Evolutionary conservation across 2,797 vertebrate genomes (phyloP), one percentile per base, ranked within the genome.

Genomic region (Thamnophis elegans): DNA sequence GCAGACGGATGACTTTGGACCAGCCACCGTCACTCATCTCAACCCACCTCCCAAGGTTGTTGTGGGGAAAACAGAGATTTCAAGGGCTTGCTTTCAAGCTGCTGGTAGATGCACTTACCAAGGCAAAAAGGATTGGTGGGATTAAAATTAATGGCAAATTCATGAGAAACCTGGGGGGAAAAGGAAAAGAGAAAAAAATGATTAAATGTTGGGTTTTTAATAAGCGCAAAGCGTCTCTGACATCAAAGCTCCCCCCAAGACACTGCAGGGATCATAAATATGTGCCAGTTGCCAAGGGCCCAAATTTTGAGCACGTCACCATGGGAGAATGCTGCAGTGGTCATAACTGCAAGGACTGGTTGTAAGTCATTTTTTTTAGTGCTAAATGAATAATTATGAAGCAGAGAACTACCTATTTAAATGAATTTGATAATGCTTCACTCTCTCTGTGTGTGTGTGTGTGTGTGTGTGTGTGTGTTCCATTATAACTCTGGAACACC

Each of bases 111-210:
- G 8, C n/a, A 94, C 98, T 98, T 95, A 99, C 99, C 99, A 94
- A 98, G 98, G 94, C 99, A 99, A 97, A 99, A 99, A 0, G 99
- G 99, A 96, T 99, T 99, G 9, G 99, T 99, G 93, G 99, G 99
- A 94, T 99, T 98, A 97, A 99, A 99, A 97, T 99, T 99, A 97
- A 99, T 99, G 94, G 99, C 99, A 97, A 99, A 99, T 96, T 99
- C 99, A 14, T 99, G 99, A 78, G 99, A 99, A 42, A 99, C 99
- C 99, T 99, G 96, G 58, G 94, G 94, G 96, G 73, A 88, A 3
- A 94, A 91, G 11, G 96, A 60, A 95, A 87, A 93, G 47, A 32
- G 91, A 73, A 59, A 60, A 68, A 9, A 0, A 16, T 36, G 87
- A 5, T 62, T 0, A 53, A 88, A 42, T 0, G 0, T 28, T 42